These are phyloP conservation scores for Dermochelys coriacea DNA, from an alignment of 2,797 vertebrate genomes.

Conservation along the genomic window DNA sequence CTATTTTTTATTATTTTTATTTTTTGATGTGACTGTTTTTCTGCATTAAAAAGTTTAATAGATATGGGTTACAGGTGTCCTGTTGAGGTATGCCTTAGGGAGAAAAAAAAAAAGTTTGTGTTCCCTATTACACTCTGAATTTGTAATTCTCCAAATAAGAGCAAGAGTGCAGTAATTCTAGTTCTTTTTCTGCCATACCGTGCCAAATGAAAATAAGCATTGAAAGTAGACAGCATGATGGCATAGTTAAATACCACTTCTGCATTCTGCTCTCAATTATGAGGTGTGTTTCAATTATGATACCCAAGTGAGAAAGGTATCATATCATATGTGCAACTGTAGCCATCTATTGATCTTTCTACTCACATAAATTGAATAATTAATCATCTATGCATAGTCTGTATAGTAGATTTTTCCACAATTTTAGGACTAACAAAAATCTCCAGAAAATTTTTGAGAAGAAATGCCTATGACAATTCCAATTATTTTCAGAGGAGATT, in stretches of 20 bases:
- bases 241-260: neutral
- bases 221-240: neutral
- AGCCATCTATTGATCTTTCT: neutral
- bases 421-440: neutral
- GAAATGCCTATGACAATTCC: too few relatives aligned
- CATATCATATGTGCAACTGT: neutral
- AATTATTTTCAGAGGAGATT: neutral
- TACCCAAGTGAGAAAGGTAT: neutral
- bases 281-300: neutral
- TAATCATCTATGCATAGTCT: rapidly evolving
- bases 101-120: neutral
- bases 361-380: neutral
- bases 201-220: neutral
- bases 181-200: neutral
- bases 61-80: neutral
- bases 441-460: too few relatives aligned
- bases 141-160: neutral
- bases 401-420: neutral
- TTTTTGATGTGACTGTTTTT: too few relatives aligned
- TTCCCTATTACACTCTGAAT: neutral
- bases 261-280: neutral
- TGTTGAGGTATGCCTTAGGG: neutral
- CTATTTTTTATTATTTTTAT: too few relatives aligned
- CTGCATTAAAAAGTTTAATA: neutral
- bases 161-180: neutral